Evolutionary conservation across 2,888 invertebrate species (phyloP), one percentile per base, ranked within the genome.

Genomic region (Athetis lepigone): DNA sequence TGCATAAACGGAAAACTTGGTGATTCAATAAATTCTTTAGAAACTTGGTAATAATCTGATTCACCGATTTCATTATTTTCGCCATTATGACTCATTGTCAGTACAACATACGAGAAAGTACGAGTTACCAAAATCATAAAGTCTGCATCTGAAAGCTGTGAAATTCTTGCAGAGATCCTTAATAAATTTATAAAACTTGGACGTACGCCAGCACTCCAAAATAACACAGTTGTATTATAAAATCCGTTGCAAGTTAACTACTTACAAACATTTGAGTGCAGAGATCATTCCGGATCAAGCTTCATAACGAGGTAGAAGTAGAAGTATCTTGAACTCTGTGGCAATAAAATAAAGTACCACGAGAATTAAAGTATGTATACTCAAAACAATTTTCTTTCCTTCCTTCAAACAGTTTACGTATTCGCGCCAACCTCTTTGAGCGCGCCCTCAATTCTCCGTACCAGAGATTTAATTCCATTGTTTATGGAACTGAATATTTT

Each of bases 401-500:
- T n/a, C n/a, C n/a, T n/a, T n/a, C n/a, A n/a, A n/a, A n/a, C n/a
- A n/a, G n/a, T n/a, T n/a, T n/a, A n/a, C n/a, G n/a, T n/a, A n/a
- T n/a, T n/a, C n/a, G n/a, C n/a, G 11, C 23, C 9, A n/a, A 16
- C 16, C 18, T 46, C 36, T 37, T 7, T 4, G 2, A 4, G 9
- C 5, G 36, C 16, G 16, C 16, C 7, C 36, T 3, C n/a, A n/a
- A 11, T 58, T 63, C 39, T 6, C 11, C 49, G 25, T 52, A 58
- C 49, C 50, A 58, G 23, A 68, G 21, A 42, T 57, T 29, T 37
- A 62, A 51, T 70, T 50, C 50, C 57, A 51, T 46, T 63, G 72
- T 60, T 63, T 77, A 59, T 61, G 45, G 50, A 65, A 50, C 56
- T 67, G 55, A 54, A 75, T 71, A 66, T 51, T 70, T 66, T 79